Evolutionary conservation across 2,797 vertebrate species (phyloP).

Genomic region (Gallinago stenura): DNA sequence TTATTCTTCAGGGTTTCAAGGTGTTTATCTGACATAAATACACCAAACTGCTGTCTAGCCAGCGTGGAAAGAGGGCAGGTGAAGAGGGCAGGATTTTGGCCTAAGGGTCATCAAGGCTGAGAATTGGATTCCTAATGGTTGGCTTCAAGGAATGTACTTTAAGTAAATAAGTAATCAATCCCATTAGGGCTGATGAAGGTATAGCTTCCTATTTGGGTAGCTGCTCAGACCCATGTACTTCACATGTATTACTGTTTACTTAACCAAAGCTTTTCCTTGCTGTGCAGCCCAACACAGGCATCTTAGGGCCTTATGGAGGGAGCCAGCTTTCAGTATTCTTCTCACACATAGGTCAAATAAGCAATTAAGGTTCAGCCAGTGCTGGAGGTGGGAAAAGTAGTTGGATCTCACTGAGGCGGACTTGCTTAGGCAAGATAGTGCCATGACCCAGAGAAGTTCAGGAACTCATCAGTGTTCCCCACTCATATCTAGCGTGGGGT

Average conservation of each 20-base stretch:
- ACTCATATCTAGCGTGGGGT: fast-evolving
- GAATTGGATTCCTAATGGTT: fast-evolving
- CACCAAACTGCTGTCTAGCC: fast-evolving
- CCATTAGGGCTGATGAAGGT: fast-evolving
- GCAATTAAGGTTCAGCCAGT: neutral
- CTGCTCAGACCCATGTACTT: fast-evolving
- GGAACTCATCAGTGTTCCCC: neutral
- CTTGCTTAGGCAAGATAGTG: neutral
- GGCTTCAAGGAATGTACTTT: fast-evolving
- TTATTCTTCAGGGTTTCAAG: neutral
- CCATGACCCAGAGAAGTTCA: neutral
- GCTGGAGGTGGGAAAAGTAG: neutral
- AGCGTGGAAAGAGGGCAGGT: fast-evolving
- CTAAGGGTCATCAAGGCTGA: neutral
- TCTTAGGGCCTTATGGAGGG: neutral
- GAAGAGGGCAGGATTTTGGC: neutral
- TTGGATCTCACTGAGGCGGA: neutral
- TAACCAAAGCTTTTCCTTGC: no score
- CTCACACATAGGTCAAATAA: neutral
- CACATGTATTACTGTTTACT: fast-evolving
- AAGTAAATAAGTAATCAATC: no score
- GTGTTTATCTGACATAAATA: fast-evolving
- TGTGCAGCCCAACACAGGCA: fast-evolving
- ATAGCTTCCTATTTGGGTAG: neutral
- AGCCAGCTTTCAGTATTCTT: neutral